A percentile compares a stretch with the other conserved stretches of the same genome.
These are phyloP conservation scores for Luidia sarsii DNA, from an alignment of 53 echinoderm and acorn worm species.

Conservation along the genomic window DNA sequence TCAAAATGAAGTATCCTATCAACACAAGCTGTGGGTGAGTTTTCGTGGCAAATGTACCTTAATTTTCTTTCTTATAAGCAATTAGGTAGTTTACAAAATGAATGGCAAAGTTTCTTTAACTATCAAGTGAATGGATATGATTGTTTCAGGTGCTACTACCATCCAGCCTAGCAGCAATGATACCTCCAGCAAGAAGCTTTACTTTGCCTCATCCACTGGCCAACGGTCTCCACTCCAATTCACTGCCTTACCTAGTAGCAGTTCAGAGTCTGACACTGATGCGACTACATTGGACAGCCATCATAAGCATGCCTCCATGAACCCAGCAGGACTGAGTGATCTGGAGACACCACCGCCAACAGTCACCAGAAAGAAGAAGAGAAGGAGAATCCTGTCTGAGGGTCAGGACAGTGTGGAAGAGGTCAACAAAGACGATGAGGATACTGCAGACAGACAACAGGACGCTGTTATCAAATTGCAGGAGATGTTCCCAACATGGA, in stretches of 20 bases:
- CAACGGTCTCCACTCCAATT: conserved; percentile 11
- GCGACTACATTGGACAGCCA: conserved; percentile 17
- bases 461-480: conserved; percentile 36
- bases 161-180: not conserved
- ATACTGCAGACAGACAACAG: conserved; percentile 15
- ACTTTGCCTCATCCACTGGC: not conserved
- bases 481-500: conserved; percentile 37
- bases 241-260: conserved; percentile 25
- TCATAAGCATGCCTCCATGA: not conserved
- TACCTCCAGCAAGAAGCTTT: conserved; percentile 8
- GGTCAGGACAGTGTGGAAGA: conserved; percentile 40
- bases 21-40: no score
- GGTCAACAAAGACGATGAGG: not conserved
- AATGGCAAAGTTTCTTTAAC: no score
- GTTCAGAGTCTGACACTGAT: conserved; percentile 41
- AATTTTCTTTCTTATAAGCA: no score
- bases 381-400: conserved; percentile 61
- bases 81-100: no score
- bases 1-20: no score
- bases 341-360: conserved; percentile 46
- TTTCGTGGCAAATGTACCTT: no score
- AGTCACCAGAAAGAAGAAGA: conserved; percentile 31
- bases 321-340: conserved; percentile 24
- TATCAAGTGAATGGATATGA: no score
- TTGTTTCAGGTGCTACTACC: not conserved